Percentiles rank a stretch among this genome's conserved stretches.
Evolutionary conservation across 2,888 invertebrate species (phyloP).

Genomic region (Drosophila mercatorum): DNA sequence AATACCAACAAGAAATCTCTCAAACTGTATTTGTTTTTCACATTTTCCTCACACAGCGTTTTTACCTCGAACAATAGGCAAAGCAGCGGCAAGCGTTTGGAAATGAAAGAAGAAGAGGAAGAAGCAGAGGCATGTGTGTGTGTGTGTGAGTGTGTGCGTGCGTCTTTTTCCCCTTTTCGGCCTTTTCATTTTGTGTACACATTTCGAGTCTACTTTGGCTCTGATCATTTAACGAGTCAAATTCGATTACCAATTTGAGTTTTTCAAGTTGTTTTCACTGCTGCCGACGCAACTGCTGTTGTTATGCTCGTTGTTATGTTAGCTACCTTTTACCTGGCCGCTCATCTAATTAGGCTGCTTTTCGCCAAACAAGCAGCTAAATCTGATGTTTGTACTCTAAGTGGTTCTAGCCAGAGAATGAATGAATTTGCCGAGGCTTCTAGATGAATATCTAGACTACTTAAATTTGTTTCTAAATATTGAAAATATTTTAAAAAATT

Average conservation of each 20-base stretch:
- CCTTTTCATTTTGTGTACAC: slow-evolving; percentile 35
- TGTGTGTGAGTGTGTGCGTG: background rate
- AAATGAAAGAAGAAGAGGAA: slow-evolving; percentile 20
- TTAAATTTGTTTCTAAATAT: no score
- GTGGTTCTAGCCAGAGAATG: background rate
- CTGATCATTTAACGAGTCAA: slow-evolving; percentile 25
- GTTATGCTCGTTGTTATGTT: slow-evolving; percentile 12
- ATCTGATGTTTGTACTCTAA: slow-evolving; percentile 7
- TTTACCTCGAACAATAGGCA: slow-evolving; percentile 13
- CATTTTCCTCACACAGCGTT: slow-evolving; percentile 43
- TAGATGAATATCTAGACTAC: no score
- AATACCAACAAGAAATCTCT: slow-evolving; percentile 23
- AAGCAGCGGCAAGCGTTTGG: slow-evolving; percentile 28
- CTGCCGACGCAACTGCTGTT: slow-evolving; percentile 15
- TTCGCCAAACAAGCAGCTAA: slow-evolving; percentile 9
- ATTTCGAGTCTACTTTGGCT: slow-evolving; percentile 10
- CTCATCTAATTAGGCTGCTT: slow-evolving; percentile 56
- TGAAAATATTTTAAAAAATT: no score
- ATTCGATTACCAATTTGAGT: slow-evolving; percentile 76
- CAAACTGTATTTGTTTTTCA: slow-evolving; percentile 60
- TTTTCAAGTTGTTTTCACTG: slow-evolving; percentile 68
- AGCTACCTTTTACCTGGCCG: slow-evolving; percentile 38
- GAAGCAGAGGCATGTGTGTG: slow-evolving; percentile 10
- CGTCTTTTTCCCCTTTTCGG: slow-evolving; percentile 52
- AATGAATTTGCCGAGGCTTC: background rate